phyloP scores from a whole-genome alignment of 1,140 invertebrate genomes.

The Phymastichus coffea region DNA sequence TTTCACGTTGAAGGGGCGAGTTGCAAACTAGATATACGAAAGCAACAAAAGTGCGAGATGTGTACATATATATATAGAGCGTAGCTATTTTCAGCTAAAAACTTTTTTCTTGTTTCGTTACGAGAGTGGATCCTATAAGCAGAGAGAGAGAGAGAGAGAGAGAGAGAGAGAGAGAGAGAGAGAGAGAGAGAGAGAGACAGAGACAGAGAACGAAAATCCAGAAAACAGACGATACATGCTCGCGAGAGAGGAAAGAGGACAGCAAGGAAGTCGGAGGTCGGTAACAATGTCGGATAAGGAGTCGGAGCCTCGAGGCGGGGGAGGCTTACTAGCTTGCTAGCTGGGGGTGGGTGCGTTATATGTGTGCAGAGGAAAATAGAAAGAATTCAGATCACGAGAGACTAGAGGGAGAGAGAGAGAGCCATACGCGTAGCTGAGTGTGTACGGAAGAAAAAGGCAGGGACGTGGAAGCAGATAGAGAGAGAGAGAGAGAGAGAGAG shows the following conservation, averaged over 20 bases:
- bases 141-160: slow-evolving; percentile 1
- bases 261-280: too few species aligned
- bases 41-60: background rate
- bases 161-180: background rate
- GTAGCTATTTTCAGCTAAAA: slow-evolving; percentile 13
- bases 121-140: slow-evolving; percentile 11
- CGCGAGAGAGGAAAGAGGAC: too few species aligned
- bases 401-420: background rate
- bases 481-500: background rate
- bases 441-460: background rate
- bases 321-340: background rate
- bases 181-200: background rate
- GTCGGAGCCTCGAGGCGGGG: slow-evolving; percentile 13
- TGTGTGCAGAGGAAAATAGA: slow-evolving; percentile 24
- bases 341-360: background rate
- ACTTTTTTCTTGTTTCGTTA: background rate
- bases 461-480: background rate
- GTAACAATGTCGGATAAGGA: slow-evolving; percentile 29
- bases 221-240: too few species aligned
- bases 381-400: slow-evolving; percentile 28
- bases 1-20: background rate
- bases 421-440: background rate
- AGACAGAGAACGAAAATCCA: too few species aligned
- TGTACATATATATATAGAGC: background rate
- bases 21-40: background rate